Evolutionary conservation across 2,888 invertebrate genomes (phyloP).

Genomic region (Poecilobothrus nobilitatus): DNA sequence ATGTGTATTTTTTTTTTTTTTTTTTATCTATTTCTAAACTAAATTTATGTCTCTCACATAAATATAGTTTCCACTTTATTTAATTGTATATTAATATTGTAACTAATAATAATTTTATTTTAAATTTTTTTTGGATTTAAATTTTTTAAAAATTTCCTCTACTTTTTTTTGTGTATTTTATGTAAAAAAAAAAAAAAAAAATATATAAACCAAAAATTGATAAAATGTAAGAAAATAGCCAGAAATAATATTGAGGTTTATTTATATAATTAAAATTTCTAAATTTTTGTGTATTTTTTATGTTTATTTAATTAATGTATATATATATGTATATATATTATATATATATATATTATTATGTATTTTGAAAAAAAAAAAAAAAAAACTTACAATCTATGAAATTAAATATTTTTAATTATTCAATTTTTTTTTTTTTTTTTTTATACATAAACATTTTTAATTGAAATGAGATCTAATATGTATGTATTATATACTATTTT

Average conservation of each 20-base stretch:
- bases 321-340: too few species aligned
- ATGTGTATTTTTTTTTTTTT: neutral
- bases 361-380: neutral
- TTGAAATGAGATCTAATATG: conserved; percentile 3
- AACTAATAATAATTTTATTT: neutral
- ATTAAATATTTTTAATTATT: neutral
- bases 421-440: neutral
- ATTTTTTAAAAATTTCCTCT: too few species aligned
- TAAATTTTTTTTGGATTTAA: neutral
- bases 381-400: neutral
- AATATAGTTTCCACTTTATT: neutral
- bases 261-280: neutral
- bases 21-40: neutral
- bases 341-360: too few species aligned
- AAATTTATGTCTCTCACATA: conserved; percentile 2
- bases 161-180: too few species aligned
- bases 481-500: neutral
- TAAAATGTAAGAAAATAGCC: neutral
- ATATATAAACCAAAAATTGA: neutral
- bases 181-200: too few species aligned
- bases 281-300: neutral
- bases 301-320: neutral
- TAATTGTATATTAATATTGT: neutral
- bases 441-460: neutral
- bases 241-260: neutral